Conservation (phyloP, 2,888 invertebrate species). For the Drosophila tripunctata region DNA sequence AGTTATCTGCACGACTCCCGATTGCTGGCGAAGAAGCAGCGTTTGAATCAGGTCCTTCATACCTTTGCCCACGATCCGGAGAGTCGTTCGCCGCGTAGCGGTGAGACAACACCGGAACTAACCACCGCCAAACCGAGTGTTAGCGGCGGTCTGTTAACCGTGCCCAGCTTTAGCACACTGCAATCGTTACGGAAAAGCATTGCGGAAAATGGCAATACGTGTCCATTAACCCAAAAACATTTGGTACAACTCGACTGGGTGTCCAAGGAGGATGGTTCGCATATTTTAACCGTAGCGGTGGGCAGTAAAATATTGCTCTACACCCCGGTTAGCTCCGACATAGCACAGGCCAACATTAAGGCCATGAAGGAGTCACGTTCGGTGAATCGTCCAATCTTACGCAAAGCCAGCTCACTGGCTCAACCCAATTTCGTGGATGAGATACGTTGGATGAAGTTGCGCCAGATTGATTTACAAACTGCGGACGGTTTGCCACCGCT, state of each 20-base stretch:
- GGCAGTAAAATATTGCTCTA: conserved; percentile 96
- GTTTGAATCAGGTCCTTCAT: conserved; percentile 92
- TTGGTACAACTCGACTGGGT: conserved; percentile 99
- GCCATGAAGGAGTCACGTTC: conserved; percentile 94
- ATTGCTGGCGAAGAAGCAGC: conserved; percentile 92
- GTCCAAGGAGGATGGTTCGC: conserved; percentile 99
- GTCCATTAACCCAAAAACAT: conserved; percentile 95
- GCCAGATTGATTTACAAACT: conserved; percentile 94
- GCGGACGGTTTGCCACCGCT: conserved; percentile 98
- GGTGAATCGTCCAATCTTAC: conserved; percentile 92
- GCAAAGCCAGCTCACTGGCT: conserved; percentile 95
- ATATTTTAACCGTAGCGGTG: conserved; percentile 97
- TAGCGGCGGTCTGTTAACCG: conserved; percentile 88
- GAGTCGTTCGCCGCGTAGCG: conserved; percentile 86
- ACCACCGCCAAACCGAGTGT: conserved; percentile 70
- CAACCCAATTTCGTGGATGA: conserved; percentile 95
- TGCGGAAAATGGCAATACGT: conserved; percentile 95
- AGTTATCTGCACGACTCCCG: conserved; percentile 92
- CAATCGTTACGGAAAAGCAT: conserved; percentile 94
- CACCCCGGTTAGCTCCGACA: conserved; percentile 96
- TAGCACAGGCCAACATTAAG: conserved; percentile 97
- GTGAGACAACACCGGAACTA: conserved; percentile 83
- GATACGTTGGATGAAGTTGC: conserved; percentile 97
- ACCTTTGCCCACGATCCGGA: conserved; percentile 91
- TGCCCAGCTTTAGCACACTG: conserved; percentile 95